These are phyloP conservation scores for Notarius lentiginosus DNA, from an alignment of 2,113 vertebrate species.

Conservation along the genomic window DNA sequence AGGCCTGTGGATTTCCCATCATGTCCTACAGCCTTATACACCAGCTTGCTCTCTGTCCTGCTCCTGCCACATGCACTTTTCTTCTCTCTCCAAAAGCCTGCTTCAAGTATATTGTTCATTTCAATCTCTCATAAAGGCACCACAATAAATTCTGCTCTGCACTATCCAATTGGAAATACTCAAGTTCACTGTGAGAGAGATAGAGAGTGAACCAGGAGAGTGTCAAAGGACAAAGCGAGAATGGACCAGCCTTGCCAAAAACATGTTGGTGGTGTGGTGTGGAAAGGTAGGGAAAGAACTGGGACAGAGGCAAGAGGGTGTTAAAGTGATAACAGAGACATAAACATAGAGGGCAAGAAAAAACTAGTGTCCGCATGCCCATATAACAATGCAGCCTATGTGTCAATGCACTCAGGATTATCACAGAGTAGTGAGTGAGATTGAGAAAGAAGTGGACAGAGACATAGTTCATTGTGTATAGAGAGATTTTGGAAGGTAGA, in stretches of 20 bases:
- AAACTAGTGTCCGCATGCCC: conserved; percentile 34
- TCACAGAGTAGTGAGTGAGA: conserved; percentile 35
- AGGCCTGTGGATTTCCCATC: conserved; percentile 31
- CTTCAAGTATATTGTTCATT: conserved; percentile 39
- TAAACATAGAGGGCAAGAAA: conserved; percentile 47
- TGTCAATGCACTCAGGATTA: conserved; percentile 45
- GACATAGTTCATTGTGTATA: background rate
- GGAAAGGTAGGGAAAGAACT: conserved; percentile 31
- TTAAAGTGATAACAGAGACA: conserved; percentile 48
- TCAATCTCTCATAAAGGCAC: conserved; percentile 33
- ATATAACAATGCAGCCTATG: conserved; percentile 46
- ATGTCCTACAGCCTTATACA: conserved; percentile 3
- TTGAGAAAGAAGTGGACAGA: conserved; percentile 32
- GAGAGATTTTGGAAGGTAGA: background rate
- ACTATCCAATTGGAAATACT: background rate
- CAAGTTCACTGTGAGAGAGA: background rate
- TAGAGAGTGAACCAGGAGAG: background rate
- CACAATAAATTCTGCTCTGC: background rate
- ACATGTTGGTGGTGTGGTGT: conserved; percentile 7
- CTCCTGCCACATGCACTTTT: background rate
- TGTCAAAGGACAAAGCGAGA: conserved; percentile 10
- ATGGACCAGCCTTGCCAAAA: conserved; percentile 26
- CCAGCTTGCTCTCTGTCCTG: background rate
- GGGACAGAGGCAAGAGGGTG: conserved; percentile 15
- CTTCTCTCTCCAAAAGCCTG: background rate